Evolutionary conservation across 1,140 invertebrate species (phyloP), one percentile per base, ranked within the genome.

Genomic region (Lutraria rhynchaena): DNA sequence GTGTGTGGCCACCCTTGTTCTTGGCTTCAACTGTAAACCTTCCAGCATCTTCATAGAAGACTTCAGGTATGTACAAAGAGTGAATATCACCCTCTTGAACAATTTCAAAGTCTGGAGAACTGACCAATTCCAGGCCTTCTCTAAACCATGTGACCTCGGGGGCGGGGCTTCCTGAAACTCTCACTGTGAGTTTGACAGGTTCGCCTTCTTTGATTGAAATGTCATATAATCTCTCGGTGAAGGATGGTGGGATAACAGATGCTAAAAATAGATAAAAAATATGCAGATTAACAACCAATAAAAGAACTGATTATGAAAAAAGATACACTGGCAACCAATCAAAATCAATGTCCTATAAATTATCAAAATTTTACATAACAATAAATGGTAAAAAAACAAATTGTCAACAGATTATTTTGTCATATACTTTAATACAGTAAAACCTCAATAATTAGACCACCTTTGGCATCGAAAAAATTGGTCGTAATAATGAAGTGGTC

Each of bases 41-140:
- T 49, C 96, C 96, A 44, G 93, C 92, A 85, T 94, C 93, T 87
- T 94, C 93, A 55, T 85, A 90, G 86, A 91, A 92, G 24, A 91
- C 92, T 82, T 92, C 91, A 24, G 90, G 91, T 58, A 92, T 92
- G 83, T 90, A 89, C 33, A 94, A 87, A 7, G 89, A 87, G 84
- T 92, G 91, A n/a, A 90, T 60, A 61, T 92, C 89, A 37, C 90
- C 92, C 69, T 91, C 89, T 81, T 75, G 22, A 19, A 91, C 88
- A 77, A 90, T 91, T 86, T 91, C 92, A 90, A 91, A 93, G 87
- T 90, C 92, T 75, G 89, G 92, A 73, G 87, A 91, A 77, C 89
- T 92, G 83, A 87, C 81, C 17, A 92, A 86, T 46, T 89, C 82
- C 31, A 86, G 81, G 7, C 93, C 93, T 81, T 94, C 92, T 22